These are phyloP conservation scores for Oreohelix idahoensis DNA, from an alignment of 1,140 invertebrate genomes.

Conservation along the genomic window DNA sequence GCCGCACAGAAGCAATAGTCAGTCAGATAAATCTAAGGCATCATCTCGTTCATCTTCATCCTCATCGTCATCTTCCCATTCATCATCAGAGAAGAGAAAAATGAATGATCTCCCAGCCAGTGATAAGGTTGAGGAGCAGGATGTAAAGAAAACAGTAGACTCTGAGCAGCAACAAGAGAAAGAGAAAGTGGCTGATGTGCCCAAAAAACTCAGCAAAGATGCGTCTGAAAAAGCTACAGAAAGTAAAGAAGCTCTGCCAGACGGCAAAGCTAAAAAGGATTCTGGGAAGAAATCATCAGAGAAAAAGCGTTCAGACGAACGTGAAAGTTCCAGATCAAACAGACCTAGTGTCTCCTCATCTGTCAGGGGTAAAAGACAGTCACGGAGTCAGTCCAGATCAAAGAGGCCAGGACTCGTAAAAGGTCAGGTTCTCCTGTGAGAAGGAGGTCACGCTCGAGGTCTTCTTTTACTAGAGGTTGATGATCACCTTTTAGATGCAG, in stretches of 20 bases:
- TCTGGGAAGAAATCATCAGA: conserved; percentile 15
- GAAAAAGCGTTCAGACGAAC: neutral
- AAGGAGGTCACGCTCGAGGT: conserved; percentile 41
- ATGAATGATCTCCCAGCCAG: conserved; percentile 22
- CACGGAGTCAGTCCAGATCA: conserved; percentile 19
- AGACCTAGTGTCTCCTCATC: conserved; percentile 2
- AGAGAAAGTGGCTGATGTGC: neutral
- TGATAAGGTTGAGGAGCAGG: neutral
- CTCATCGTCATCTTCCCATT: conserved; percentile 25
- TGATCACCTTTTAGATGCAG: conserved; percentile 25
- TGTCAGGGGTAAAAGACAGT: conserved; percentile 1
- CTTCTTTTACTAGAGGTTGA: conserved; percentile 29
- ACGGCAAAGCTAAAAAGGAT: neutral
- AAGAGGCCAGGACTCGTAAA: neutral
- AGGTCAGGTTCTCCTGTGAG: conserved; percentile 45
- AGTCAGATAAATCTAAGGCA: conserved; percentile 34
- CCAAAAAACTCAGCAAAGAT: neutral
- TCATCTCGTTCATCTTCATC: conserved; percentile 1
- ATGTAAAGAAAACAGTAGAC: neutral
- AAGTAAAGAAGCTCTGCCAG: neutral
- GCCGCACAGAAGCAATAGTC: conserved; percentile 13
- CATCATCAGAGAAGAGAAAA: conserved; percentile 1
- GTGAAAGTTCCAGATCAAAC: neutral
- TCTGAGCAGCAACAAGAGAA: neutral
- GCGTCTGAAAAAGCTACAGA: neutral